Evolutionary conservation across 1,140 invertebrate genomes (phyloP).

Genomic region (Cydia pomonella): DNA sequence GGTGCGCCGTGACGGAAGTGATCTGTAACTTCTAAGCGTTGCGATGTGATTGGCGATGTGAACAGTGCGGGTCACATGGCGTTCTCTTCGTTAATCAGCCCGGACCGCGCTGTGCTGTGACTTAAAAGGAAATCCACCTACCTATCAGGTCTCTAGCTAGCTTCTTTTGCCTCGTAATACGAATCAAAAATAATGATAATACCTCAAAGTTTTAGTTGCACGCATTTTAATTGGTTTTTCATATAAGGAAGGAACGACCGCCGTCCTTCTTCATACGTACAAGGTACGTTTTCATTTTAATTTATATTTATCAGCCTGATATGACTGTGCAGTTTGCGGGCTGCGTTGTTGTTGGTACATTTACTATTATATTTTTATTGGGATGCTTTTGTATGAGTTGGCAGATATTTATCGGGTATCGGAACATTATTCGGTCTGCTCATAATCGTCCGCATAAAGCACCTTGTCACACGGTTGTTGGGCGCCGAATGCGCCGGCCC

Average conservation of each 20-base stretch:
- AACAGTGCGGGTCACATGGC: background rate
- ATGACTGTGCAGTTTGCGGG: constrained; percentile 77
- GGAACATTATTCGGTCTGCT: constrained; percentile 78
- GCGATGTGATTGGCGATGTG: background rate
- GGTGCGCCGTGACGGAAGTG: background rate
- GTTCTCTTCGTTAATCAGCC: constrained; percentile 43
- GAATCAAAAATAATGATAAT: constrained; percentile 36
- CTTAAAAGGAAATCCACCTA: constrained; percentile 41
- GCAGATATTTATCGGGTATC: constrained; percentile 80
- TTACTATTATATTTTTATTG: constrained; percentile 73
- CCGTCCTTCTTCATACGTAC: constrained; percentile 49
- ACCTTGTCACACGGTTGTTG: constrained; percentile 79
- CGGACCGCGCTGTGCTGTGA: constrained; percentile 22
- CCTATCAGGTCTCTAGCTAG: constrained; percentile 2
- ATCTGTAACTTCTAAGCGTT: background rate
- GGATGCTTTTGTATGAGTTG: constrained; percentile 69
- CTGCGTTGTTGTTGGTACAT: constrained; percentile 71
- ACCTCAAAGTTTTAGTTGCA: constrained; percentile 50
- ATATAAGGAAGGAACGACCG: constrained; percentile 41
- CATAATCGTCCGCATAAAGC: constrained; percentile 79
- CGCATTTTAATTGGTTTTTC: constrained; percentile 59
- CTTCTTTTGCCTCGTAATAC: background rate
- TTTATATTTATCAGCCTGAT: constrained; percentile 71
- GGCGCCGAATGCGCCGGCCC: constrained; percentile 68
- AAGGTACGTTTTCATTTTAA: constrained; percentile 64